Conservation (phyloP, 2,797 vertebrate species). For the Crenuchus spilurus region DNA sequence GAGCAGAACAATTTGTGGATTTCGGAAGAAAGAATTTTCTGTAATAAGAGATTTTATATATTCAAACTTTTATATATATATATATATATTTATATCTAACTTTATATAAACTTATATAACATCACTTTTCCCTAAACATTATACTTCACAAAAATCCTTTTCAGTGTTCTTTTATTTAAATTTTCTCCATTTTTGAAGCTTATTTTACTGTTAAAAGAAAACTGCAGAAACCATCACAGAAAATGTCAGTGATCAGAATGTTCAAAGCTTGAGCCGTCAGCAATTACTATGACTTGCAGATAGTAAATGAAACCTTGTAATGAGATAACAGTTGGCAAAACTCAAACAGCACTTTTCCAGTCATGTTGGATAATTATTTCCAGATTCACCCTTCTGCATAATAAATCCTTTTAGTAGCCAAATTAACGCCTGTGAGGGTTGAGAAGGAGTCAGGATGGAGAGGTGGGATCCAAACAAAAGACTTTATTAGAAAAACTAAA, state of each 20-base stretch:
- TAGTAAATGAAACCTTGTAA: not conserved
- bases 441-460: too few species aligned
- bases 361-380: constrained; percentile 5
- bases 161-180: not conserved
- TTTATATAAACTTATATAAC: too few species aligned
- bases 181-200: not conserved
- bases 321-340: constrained; percentile 2
- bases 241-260: not conserved
- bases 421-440: not conserved
- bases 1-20: too few species aligned
- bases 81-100: too few species aligned
- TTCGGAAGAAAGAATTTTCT: too few species aligned
- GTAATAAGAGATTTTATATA: too few species aligned
- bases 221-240: not conserved
- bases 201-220: not conserved
- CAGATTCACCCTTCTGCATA: not conserved
- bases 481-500: too few species aligned
- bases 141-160: not conserved
- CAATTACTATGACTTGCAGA: constrained; percentile 6
- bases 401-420: not conserved
- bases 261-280: not conserved
- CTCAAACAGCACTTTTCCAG: constrained; percentile 4
- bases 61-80: too few species aligned
- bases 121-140: too few species aligned
- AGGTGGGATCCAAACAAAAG: too few species aligned